Conservation (phyloP, 2,113 vertebrate genomes). For the Dasypus novemcinctus region DNA sequence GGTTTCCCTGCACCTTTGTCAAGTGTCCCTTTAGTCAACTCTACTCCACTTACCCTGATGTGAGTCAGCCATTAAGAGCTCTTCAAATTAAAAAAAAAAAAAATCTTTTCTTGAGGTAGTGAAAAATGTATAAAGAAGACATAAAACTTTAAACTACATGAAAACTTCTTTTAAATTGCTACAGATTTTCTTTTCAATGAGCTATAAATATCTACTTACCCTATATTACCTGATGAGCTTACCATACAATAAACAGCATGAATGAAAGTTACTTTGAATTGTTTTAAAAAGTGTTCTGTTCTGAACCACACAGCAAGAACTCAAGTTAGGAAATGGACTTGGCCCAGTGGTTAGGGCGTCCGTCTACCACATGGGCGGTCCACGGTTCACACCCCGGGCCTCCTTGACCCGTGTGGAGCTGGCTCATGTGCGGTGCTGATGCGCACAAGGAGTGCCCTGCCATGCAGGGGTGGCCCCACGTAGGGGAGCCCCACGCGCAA, state of each 20-base stretch:
- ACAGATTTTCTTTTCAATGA: neutral
- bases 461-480: too few relatives aligned
- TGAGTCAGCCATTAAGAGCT: neutral
- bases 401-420: too few relatives aligned
- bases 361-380: too few relatives aligned
- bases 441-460: too few relatives aligned
- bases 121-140: neutral
- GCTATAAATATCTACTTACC: neutral
- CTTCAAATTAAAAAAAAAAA: neutral
- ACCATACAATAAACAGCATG: neutral
- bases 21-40: neutral
- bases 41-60: neutral
- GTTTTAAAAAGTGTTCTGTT: neutral
- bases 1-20: neutral
- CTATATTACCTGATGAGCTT: neutral
- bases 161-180: neutral
- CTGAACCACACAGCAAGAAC: neutral
- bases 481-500: too few relatives aligned
- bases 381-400: too few relatives aligned
- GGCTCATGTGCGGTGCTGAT: too few relatives aligned
- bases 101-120: neutral
- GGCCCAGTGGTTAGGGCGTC: too few relatives aligned
- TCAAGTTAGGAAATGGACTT: too few relatives aligned
- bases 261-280: neutral
- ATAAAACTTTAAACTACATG: conserved; percentile 21